Evolutionary conservation across 2,888 invertebrate genomes (phyloP), one percentile per base, ranked within the genome.

Genomic region (Abscondita cerata): DNA sequence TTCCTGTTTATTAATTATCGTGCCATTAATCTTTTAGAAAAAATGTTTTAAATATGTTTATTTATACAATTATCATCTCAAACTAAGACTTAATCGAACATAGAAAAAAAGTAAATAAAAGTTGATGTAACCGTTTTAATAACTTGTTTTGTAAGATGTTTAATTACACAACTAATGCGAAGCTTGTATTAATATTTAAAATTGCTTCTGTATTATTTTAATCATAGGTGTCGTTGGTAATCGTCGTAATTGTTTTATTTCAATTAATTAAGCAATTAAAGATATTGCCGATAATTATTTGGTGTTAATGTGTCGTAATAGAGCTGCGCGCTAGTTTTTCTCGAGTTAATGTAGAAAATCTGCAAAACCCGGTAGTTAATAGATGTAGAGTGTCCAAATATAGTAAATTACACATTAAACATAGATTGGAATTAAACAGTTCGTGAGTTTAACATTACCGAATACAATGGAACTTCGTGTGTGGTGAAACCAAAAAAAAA

Each of bases 391-490:
- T 25, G 25, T 52, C 59, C 55, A 59, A 64, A 64, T 64, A 61
- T 58, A 61, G 61, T 64, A 64, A 64, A 64, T 64, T 64, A 58
- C 61, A 61, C 64, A 64, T 64, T 64, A 64, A 58, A 62, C 64
- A 57, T 64, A 55, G 61, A 61, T 64, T 25, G 61, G 61, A 61
- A 64, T 61, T 61, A 64, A 64, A 64, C 62, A 70, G 72, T 68
- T 75, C 76, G 76, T 76, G 76, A 74, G 73, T 60, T 59, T 67
- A 70, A 70, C 75, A 76, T 76, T 75, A 76, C 69, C 70, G 71
- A 73, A 76, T 70, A 75, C 74, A 75, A 75, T 75, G 73, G 74
- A 65, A 71, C 76, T 71, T 75, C 76, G 76, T 76, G 76, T 74
- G 74, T 73, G 76, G 75, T 70, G 73, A 75, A 74, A 75, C 71